A percentile compares a stretch with the other conserved stretches of the same genome.
These are phyloP conservation scores for Caenorhabditis sp. DNA, from an alignment of 2,888 invertebrate species.

Conservation along the genomic window DNA sequence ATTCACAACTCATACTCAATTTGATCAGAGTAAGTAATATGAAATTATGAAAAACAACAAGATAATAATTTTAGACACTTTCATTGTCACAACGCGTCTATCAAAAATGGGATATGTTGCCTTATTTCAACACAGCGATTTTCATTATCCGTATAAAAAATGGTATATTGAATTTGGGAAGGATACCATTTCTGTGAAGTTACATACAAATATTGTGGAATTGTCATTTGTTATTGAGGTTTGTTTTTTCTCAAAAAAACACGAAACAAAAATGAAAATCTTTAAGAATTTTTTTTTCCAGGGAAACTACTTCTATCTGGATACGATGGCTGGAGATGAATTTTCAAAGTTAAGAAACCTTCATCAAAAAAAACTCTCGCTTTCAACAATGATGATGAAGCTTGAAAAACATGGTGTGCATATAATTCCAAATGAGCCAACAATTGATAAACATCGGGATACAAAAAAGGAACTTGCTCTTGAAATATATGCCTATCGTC, in stretches of 20 bases:
- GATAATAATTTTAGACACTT: slow-evolving; percentile 35
- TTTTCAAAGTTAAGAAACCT: slow-evolving; percentile 50
- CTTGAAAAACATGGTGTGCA: slow-evolving; percentile 54
- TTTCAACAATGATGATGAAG: slow-evolving; percentile 40
- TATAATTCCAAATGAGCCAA: slow-evolving; percentile 44
- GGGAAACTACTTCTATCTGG: slow-evolving; percentile 45
- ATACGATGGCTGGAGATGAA: slow-evolving; percentile 53
- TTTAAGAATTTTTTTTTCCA: slow-evolving; percentile 14
- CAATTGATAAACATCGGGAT: slow-evolving; percentile 44
- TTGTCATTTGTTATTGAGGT: slow-evolving; percentile 49
- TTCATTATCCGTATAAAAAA: slow-evolving; percentile 54
- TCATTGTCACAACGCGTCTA: slow-evolving; percentile 44
- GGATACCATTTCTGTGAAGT: slow-evolving; percentile 28
- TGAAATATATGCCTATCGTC: slow-evolving; percentile 43
- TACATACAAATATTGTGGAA: slow-evolving; percentile 52
- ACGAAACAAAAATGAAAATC: no score
- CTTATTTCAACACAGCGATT: slow-evolving; percentile 52
- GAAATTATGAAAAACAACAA: not conserved
- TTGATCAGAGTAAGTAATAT: slow-evolving; percentile 47
- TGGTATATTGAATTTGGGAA: slow-evolving; percentile 45
- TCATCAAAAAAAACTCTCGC: slow-evolving; percentile 47
- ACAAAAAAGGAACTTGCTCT: slow-evolving; percentile 46
- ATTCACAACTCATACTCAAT: slow-evolving; percentile 54
- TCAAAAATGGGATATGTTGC: slow-evolving; percentile 53
- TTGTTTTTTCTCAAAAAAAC: not conserved